These are phyloP conservation scores for Trichoplusia ni DNA, from an alignment of 1,140 invertebrate genomes.

Conservation along the genomic window DNA sequence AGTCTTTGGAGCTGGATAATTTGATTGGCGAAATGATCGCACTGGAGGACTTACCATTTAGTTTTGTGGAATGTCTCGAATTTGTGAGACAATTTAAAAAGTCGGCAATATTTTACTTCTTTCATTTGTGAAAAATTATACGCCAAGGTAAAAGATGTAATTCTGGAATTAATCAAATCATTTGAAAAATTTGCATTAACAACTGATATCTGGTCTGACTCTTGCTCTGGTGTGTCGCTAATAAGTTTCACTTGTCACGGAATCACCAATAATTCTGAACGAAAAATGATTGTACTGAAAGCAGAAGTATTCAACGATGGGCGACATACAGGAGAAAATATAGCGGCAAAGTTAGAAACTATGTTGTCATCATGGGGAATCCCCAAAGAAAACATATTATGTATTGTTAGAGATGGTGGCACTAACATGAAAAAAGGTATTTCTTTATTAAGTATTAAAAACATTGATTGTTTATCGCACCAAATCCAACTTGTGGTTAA, in stretches of 20 bases:
- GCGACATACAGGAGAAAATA: slow-evolving; percentile 42
- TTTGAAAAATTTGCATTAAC: slow-evolving; percentile 49
- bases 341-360: slow-evolving; percentile 39
- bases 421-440: slow-evolving; percentile 47
- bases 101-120: slow-evolving; percentile 43
- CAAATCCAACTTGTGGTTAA: slow-evolving; percentile 30
- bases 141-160: slow-evolving; percentile 39
- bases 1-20: slow-evolving; percentile 21
- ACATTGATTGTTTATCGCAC: slow-evolving; percentile 36
- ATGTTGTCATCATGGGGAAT: slow-evolving; percentile 46
- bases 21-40: slow-evolving; percentile 34
- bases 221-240: slow-evolving; percentile 41
- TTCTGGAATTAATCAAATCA: slow-evolving; percentile 33
- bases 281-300: slow-evolving; percentile 40
- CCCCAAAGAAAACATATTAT: slow-evolving; percentile 47
- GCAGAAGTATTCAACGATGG: slow-evolving; percentile 41
- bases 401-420: slow-evolving; percentile 45
- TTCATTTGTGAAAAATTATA: slow-evolving; percentile 47
- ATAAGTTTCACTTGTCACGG: slow-evolving; percentile 47
- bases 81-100: slow-evolving; percentile 42
- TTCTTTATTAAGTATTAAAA: slow-evolving; percentile 18
- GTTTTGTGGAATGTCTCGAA: slow-evolving; percentile 25
- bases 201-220: slow-evolving; percentile 44
- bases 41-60: slow-evolving; percentile 2
- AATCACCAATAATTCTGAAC: slow-evolving; percentile 41